Evolutionary conservation across 2,888 invertebrate species (phyloP).

Genomic region (Taenaris catops): DNA sequence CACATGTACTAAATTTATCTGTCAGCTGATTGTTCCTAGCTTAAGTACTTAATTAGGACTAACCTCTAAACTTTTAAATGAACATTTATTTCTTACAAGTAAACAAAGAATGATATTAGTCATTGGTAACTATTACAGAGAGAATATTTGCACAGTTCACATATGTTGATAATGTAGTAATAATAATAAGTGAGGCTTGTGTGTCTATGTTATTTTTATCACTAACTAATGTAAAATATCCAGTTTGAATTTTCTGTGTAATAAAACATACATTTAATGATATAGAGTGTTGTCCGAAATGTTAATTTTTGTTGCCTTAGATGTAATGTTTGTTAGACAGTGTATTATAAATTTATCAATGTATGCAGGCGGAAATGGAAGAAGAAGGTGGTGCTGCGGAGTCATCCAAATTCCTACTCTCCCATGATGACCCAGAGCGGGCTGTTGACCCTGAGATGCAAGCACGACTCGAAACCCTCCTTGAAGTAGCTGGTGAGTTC

Average conservation of each 20-base stretch:
- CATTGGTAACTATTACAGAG: slow-evolving; percentile 20
- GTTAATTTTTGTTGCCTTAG: not conserved
- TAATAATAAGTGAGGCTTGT: slow-evolving; percentile 20
- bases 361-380: slow-evolving; percentile 70
- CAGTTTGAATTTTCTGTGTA: not conserved
- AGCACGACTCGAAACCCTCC: slow-evolving; percentile 93
- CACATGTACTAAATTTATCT: slow-evolving; percentile 6
- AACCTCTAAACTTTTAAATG: slow-evolving; percentile 26
- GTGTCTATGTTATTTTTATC: slow-evolving; percentile 10
- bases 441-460: slow-evolving; percentile 92
- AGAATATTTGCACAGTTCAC: slow-evolving; percentile 26
- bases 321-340: too few species aligned
- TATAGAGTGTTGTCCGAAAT: too few species aligned
- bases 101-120: slow-evolving; percentile 28
- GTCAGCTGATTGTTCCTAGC: slow-evolving; percentile 8
- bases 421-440: slow-evolving; percentile 82
- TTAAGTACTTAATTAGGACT: slow-evolving; percentile 15
- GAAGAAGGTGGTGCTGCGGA: slow-evolving; percentile 68
- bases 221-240: slow-evolving; percentile 9
- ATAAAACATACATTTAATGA: not conserved
- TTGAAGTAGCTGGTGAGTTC: slow-evolving; percentile 91
- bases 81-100: slow-evolving; percentile 23
- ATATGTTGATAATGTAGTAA: slow-evolving; percentile 24
- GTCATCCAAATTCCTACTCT: slow-evolving; percentile 71
- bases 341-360: too few species aligned